These are phyloP conservation scores for Premnoplex brunnescens DNA, from an alignment of 2,797 vertebrate species.

Conservation along the genomic window DNA sequence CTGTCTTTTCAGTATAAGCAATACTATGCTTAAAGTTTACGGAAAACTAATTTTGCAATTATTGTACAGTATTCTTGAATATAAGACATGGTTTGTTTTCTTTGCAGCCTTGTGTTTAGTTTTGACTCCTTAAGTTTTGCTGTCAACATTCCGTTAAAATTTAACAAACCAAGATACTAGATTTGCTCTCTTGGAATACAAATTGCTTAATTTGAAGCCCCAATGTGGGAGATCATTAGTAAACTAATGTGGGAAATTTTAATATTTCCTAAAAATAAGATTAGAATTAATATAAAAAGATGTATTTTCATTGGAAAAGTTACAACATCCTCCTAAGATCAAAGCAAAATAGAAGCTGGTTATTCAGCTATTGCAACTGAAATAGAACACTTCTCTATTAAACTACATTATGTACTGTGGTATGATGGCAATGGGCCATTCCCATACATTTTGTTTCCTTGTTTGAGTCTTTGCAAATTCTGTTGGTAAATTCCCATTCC, in stretches of 20 bases:
- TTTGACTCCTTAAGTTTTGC: not conserved
- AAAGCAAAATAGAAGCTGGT: not conserved
- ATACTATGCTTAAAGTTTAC: not conserved
- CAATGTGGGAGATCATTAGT: not conserved
- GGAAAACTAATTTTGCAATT: not conserved
- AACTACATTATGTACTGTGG: fast-evolving
- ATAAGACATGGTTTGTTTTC: not conserved
- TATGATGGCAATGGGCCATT: not conserved
- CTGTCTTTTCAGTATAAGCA: not conserved
- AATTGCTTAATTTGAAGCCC: not conserved
- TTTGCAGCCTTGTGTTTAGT: not conserved
- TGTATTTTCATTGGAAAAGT: not conserved
- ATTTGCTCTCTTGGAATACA: not conserved
- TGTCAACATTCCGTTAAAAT: not conserved
- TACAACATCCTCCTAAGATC: fast-evolving
- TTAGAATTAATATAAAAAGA: not conserved
- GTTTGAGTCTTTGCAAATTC: not conserved
- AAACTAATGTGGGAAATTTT: not conserved
- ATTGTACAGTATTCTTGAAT: fast-evolving
- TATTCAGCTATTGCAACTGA: not conserved
- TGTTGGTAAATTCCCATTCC: not conserved
- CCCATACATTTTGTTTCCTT: fast-evolving
- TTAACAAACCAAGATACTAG: not conserved
- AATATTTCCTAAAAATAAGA: not conserved
- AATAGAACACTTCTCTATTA: not conserved